Evolutionary conservation across 2,888 invertebrate genomes (phyloP).

Genomic region (Hylaea fasciaria): DNA sequence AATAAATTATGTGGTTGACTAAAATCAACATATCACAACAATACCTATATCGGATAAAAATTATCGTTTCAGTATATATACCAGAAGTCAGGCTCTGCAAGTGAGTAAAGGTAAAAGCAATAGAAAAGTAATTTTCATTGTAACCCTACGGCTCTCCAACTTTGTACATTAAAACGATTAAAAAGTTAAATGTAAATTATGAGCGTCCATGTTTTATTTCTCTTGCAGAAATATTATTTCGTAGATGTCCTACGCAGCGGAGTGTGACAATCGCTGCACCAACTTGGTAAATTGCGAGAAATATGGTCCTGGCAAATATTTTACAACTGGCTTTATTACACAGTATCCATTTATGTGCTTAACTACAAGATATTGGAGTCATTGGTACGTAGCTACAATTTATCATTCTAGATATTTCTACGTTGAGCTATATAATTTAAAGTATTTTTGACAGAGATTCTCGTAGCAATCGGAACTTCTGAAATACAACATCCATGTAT

Average conservation of each 20-base stretch:
- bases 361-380: background rate
- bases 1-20: too few species aligned
- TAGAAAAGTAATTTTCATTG: conserved; percentile 32
- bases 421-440: too few species aligned
- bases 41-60: too few species aligned
- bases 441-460: too few species aligned
- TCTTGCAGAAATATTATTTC: conserved; percentile 50
- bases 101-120: conserved; percentile 21
- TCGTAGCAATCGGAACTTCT: too few species aligned
- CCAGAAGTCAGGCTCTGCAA: background rate
- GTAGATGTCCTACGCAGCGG: conserved; percentile 51
- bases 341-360: conserved; percentile 35
- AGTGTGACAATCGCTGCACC: conserved; percentile 51
- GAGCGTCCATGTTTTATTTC: conserved; percentile 45
- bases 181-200: conserved; percentile 48
- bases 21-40: too few species aligned
- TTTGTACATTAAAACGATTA: conserved; percentile 45
- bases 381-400: too few species aligned
- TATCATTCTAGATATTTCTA: too few species aligned
- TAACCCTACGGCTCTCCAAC: conserved; percentile 38
- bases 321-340: conserved; percentile 49
- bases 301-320: conserved; percentile 48
- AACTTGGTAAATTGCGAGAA: conserved; percentile 50
- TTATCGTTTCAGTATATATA: too few species aligned
- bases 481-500: too few species aligned